Base-by-base conservation (phyloP, 2,113 vertebrate species). In the Scatophagus argus region DNA sequence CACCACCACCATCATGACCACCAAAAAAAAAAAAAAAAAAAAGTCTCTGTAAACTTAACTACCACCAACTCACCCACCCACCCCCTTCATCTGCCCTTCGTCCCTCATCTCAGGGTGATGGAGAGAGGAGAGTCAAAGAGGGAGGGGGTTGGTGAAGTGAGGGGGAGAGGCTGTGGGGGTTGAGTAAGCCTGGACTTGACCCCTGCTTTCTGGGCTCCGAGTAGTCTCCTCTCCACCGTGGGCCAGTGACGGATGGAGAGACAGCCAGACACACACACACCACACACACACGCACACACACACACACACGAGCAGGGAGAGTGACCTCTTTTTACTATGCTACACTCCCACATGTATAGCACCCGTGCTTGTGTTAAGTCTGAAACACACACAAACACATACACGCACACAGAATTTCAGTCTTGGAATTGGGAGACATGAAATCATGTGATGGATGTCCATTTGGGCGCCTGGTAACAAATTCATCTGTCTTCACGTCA, bases 111-210 rank as follows among this genome's bases (percentile, higher is more conserved):
- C 64, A 79, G 61, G 38, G 39, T 86, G 85, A 87, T 84, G 81
- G 80, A 81, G 72, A 70, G 69, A 60, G 66, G 19, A n/a, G 63
- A 47, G 71, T 27, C 72, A 12, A 17, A 43, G 23, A 5, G 27
- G 14, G 29, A 29, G 54, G 29, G 38, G 61, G 43, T 23, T 47
- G 44, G 25, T 23, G 44, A 17, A 49, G 56, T 61, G 36, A n/a
- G 36, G 43, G 52, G 73, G 75, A 58, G 65, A 59, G 75, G 6
- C n/a, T 74, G 78, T 77, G 83, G 87, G 75, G 79, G 81, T 85
- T 87, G 87, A 79, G 84, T 90, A 94, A 95, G 92, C 94, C 94
- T 95, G 95, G 95, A 96, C 95, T 96, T 96, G 95, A 96, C 95
- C 95, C 91, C 94, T 91, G 94, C 78, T 92, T 93, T 94, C 93